phyloP scores from a whole-genome alignment of 2,888 invertebrate genomes.

The Carpatolechia fugitivella region DNA sequence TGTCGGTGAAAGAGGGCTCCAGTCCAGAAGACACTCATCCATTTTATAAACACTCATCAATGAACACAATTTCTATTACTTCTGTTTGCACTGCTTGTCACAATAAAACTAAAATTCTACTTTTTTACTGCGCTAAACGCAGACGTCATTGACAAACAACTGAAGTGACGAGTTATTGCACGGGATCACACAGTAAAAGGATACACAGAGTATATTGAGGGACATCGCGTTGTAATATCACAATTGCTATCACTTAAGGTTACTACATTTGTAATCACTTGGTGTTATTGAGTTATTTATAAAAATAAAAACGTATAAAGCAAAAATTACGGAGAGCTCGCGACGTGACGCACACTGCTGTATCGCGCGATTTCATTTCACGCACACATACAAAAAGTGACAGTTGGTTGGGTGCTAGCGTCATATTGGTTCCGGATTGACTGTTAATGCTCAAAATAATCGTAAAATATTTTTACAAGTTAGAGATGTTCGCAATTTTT shows the following conservation, averaged over 20 bases:
- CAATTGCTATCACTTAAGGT: constrained; percentile 73
- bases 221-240: constrained; percentile 70
- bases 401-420: constrained; percentile 38
- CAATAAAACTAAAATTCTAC: constrained; percentile 75
- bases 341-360: constrained; percentile 74
- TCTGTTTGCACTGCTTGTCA: constrained; percentile 75
- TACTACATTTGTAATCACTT: constrained; percentile 67
- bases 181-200: constrained; percentile 70
- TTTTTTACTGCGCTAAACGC: constrained; percentile 78
- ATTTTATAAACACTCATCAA: constrained; percentile 72
- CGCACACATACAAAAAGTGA: constrained; percentile 45
- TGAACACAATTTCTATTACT: constrained; percentile 67
- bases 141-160: constrained; percentile 80
- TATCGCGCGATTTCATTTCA: constrained; percentile 70
- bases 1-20: constrained; percentile 69
- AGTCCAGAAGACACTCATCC: constrained; percentile 70
- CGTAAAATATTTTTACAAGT: no score
- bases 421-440: constrained; percentile 27
- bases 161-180: constrained; percentile 76
- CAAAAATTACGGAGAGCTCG: constrained; percentile 74
- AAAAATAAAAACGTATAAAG: constrained; percentile 78
- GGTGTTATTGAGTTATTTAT: constrained; percentile 64
- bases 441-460: not conserved
- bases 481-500: no score
- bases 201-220: constrained; percentile 67